Conservation (phyloP, 2,113 vertebrate species). For the Rhegmatorhina hoffmannsi region DNA sequence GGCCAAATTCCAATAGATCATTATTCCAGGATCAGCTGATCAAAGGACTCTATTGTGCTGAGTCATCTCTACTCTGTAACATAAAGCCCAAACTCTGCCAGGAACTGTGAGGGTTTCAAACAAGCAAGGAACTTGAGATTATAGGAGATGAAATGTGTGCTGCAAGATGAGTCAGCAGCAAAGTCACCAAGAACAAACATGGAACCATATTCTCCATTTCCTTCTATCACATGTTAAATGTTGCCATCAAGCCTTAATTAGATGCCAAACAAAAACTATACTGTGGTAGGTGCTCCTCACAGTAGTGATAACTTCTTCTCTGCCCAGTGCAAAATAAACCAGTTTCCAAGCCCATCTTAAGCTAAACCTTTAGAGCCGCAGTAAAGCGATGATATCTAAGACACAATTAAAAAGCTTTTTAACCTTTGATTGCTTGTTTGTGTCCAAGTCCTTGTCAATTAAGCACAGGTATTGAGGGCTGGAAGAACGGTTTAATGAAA, state of each 20-base stretch:
- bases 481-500: neutral
- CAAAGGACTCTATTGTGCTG: neutral
- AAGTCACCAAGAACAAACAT: neutral
- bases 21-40: neutral
- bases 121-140: neutral
- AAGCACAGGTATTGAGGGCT: neutral
- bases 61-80: neutral
- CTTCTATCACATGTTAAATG: neutral
- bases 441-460: neutral
- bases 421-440: constrained; percentile 1
- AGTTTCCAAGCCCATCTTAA: neutral
- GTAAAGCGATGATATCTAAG: neutral
- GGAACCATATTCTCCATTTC: neutral
- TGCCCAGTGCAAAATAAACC: neutral
- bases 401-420: constrained; percentile 10
- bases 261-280: neutral
- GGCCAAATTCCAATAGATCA: neutral
- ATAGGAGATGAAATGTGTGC: fast-evolving
- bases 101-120: neutral
- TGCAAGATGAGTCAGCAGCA: neutral
- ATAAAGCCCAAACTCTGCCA: neutral
- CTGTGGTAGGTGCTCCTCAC: neutral
- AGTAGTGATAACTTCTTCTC: neutral
- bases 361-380: neutral
- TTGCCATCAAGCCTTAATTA: neutral